Conservation (phyloP, 2,113 vertebrate genomes). For the Atrichornis clamosus region DNA sequence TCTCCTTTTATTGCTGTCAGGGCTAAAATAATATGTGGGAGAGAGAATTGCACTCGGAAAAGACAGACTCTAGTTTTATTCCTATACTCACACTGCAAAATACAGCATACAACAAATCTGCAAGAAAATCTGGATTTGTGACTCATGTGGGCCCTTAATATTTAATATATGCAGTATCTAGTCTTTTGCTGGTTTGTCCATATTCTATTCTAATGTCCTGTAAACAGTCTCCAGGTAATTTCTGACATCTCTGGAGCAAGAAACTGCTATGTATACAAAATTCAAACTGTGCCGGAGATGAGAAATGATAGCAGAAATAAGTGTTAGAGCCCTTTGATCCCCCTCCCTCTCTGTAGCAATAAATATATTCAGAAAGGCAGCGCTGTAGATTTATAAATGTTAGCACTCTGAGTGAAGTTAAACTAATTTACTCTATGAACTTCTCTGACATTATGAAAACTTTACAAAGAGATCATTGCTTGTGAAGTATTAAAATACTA, state of each 20-base stretch:
- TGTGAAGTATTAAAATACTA: slow-evolving; percentile 45
- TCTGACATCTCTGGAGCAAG: slow-evolving; percentile 32
- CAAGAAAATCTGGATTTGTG: not conserved
- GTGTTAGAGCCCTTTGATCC: slow-evolving; percentile 59
- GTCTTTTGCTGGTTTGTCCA: not conserved
- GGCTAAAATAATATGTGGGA: not conserved
- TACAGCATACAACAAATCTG: not conserved
- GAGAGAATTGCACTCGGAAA: not conserved
- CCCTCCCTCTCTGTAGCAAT: slow-evolving; percentile 16
- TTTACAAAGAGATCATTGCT: slow-evolving; percentile 57
- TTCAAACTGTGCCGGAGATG: slow-evolving; percentile 23
- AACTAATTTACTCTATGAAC: slow-evolving; percentile 58
- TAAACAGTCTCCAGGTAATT: slow-evolving; percentile 51
- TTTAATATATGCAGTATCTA: not conserved
- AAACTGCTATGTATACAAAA: slow-evolving; percentile 41
- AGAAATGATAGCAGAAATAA: slow-evolving; percentile 59
- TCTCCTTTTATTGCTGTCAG: not conserved
- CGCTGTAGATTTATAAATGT: slow-evolving; percentile 53
- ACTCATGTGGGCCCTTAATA: slow-evolving; percentile 24
- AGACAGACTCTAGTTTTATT: slow-evolving; percentile 5
- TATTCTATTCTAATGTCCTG: slow-evolving; percentile 33
- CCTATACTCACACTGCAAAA: slow-evolving; percentile 1
- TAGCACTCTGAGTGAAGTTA: slow-evolving; percentile 49
- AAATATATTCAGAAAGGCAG: slow-evolving; percentile 58
- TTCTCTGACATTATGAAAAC: slow-evolving; percentile 66